These are phyloP conservation scores for Catharus fuscescens DNA, from an alignment of 2,113 vertebrate species.

Conservation along the genomic window DNA sequence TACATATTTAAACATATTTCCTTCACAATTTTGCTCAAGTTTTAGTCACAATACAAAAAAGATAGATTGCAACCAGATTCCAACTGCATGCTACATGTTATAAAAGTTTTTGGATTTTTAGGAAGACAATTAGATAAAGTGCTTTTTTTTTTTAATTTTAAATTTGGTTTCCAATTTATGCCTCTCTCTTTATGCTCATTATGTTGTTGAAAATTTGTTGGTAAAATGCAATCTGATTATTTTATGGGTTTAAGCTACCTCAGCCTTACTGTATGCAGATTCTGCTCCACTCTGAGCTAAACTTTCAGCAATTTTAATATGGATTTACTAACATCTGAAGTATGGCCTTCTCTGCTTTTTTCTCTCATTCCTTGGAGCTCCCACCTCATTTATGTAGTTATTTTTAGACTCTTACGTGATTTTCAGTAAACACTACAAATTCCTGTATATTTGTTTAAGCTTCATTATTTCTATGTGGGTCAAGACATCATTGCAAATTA, in stretches of 20 bases:
- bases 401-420: background rate
- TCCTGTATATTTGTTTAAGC: background rate
- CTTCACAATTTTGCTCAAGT: background rate
- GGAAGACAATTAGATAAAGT: background rate
- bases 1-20: background rate
- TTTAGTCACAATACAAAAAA: background rate
- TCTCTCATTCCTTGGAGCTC: background rate
- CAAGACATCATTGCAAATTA: background rate
- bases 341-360: background rate
- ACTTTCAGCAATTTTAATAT: background rate
- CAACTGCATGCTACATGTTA: accelerated
- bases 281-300: background rate
- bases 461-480: background rate
- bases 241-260: background rate
- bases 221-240: background rate
- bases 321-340: background rate
- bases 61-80: background rate
- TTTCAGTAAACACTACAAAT: background rate
- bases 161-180: background rate
- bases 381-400: background rate
- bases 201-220: background rate
- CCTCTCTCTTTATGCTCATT: background rate
- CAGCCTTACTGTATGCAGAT: background rate
- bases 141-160: background rate
- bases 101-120: background rate